Evolutionary conservation across 2,888 invertebrate genomes (phyloP), one percentile per base, ranked within the genome.

Genomic region (Pristionchus fissidentatus): DNA sequence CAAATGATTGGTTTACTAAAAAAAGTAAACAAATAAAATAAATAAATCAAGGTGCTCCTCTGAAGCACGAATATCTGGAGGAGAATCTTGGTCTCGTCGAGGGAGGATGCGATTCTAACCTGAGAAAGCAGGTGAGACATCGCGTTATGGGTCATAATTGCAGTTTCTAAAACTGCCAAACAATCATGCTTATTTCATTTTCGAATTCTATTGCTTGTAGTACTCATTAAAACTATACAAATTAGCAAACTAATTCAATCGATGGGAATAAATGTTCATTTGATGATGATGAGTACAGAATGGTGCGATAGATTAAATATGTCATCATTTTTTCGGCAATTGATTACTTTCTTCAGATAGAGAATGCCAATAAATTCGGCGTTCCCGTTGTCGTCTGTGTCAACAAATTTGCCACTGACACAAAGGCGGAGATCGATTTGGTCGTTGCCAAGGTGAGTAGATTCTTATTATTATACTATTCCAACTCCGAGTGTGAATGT

Each of bases 371-470:
- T 84, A 95, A 95, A 92, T 97, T 95, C 93, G 96, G 97, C 43
- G 94, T 99, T 19, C 97, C 98, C 0, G 97, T 98, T 8, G 95
- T 99, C 4, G 96, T 99, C 0, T 97, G 97, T 15, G 94, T 99
- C 88, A 99, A 99, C 93, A 94, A 94, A 85, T 96, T 97, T 92
- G 94, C 94, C 77, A 95, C 95, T 85, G 98, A 99, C 93, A 95
- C 97, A 0, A 93, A 94, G 85, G 95, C 95, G 0, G 99, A 99
- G 93, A 93, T 97, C 85, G 94, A 95, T 75, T 90, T 97, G 66
- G 95, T 98, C 0, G 95, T 95, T 91, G 93, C 95, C 85, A 95
- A 88, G 83, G 86, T 84, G 19, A 70, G 60, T 35, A 4, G 7
- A 57, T 15, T 46, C 15, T 15, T 15, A 46, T 15, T 46, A 15